A percentile compares a stretch with the other conserved stretches of the same genome.
Conservation (phyloP, 1,140 invertebrate species). For the Aporrectodea caliginosa region DNA sequence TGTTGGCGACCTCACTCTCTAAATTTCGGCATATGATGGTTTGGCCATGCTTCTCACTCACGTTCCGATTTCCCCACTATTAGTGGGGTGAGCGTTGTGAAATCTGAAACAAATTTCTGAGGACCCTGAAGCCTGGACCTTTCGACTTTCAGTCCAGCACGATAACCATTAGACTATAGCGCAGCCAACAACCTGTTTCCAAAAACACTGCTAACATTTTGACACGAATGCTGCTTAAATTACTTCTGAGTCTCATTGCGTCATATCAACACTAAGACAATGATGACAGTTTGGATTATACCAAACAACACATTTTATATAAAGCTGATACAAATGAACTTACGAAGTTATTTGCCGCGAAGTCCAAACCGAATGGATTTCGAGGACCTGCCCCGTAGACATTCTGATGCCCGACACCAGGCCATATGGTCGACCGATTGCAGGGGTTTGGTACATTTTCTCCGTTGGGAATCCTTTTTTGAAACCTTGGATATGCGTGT, state of each 20-base stretch:
- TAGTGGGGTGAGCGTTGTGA: no score
- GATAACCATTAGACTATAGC: no score
- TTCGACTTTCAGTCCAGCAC: no score
- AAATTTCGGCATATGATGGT: no score
- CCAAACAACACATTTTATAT: background rate
- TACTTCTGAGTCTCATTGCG: background rate
- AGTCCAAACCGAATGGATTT: conserved; percentile 41
- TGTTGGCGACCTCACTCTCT: no score
- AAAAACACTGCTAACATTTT: no score
- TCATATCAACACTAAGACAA: background rate
- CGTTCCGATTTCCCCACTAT: no score
- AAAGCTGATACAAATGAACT: conserved; percentile 7
- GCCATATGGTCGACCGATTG: conserved; percentile 37
- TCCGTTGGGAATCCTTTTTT: conserved; percentile 40
- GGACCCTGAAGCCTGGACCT: no score
- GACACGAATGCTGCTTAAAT: background rate
- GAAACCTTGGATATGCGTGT: conserved; percentile 22
- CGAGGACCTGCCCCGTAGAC: conserved; percentile 35
- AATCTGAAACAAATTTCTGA: no score
- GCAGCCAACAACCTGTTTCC: no score
- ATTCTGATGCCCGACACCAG: conserved; percentile 40
- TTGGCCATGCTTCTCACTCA: no score
- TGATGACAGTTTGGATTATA: background rate
- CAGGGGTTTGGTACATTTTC: conserved; percentile 39
- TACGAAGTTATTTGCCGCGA: conserved; percentile 14